Percentiles rank a stretch among this genome's conserved stretches.
phyloP scores from a whole-genome alignment of 2,797 vertebrate genomes.

The Enteromius fasciolatus region DNA sequence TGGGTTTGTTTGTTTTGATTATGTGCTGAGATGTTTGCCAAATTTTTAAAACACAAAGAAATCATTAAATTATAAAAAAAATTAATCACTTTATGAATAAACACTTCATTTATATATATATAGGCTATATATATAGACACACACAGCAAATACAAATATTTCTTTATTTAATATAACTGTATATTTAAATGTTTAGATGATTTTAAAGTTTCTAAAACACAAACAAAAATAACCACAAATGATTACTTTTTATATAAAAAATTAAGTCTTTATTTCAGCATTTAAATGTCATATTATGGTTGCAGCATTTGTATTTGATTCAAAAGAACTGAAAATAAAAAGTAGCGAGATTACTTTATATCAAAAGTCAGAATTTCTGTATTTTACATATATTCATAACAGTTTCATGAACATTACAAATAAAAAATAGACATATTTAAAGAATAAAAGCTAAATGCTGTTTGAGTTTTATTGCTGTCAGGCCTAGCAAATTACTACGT shows the following conservation, averaged over 20 bases:
- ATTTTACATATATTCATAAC: constrained; percentile 58
- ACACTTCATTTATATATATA: too few species aligned
- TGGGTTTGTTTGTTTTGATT: too few species aligned
- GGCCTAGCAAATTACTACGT: not conserved
- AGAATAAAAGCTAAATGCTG: not conserved
- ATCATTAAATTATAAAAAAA: too few species aligned
- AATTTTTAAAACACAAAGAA: too few species aligned
- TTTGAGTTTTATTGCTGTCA: not conserved
- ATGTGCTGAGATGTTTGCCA: too few species aligned
- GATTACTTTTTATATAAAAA: constrained; percentile 26
- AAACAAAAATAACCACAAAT: not conserved
- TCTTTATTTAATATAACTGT: not conserved
- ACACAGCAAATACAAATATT: too few species aligned
- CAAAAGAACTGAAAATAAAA: constrained; percentile 44
- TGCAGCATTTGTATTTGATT: constrained; percentile 56
- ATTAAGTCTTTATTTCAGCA: constrained; percentile 68
- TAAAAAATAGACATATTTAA: constrained; percentile 34
- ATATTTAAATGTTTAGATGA: not conserved
- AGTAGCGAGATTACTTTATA: constrained; percentile 45
- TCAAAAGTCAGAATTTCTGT: constrained; percentile 46
- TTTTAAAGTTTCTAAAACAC: not conserved
- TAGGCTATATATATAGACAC: too few species aligned
- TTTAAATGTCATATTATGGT: constrained; percentile 41
- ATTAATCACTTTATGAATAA: too few species aligned
- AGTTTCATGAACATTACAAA: constrained; percentile 8